Conservation (phyloP, 2,113 vertebrate species). For the Piliocolobus tephrosceles region DNA sequence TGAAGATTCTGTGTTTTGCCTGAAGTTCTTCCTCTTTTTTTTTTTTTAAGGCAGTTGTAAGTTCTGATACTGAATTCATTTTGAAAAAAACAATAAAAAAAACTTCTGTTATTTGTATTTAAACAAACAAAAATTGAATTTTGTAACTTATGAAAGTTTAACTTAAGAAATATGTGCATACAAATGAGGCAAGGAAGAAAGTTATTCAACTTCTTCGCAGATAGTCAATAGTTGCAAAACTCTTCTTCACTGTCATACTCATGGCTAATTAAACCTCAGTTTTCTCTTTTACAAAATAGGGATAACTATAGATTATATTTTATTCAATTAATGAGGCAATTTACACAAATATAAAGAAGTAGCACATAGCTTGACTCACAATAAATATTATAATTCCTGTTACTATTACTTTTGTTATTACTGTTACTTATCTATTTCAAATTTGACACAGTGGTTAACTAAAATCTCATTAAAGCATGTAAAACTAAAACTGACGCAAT, state of each 20-base stretch:
- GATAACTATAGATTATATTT: background rate
- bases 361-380: background rate
- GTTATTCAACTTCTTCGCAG: background rate
- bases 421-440: background rate
- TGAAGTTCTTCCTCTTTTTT: background rate
- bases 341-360: background rate
- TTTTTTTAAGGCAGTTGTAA: background rate
- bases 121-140: background rate
- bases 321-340: background rate
- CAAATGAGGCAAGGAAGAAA: background rate
- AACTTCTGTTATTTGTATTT: background rate
- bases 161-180: background rate
- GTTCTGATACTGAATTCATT: background rate
- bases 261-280: background rate
- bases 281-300: background rate
- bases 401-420: background rate
- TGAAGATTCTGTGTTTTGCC: background rate
- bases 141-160: background rate
- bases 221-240: background rate
- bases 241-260: background rate
- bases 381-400: background rate
- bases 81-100: background rate
- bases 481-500: background rate
- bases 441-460: background rate
- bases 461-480: background rate